Evolutionary conservation across 2,113 vertebrate genomes (phyloP), one percentile per base, ranked within the genome.

Genomic region (Leptobrachium leishanense): DNA sequence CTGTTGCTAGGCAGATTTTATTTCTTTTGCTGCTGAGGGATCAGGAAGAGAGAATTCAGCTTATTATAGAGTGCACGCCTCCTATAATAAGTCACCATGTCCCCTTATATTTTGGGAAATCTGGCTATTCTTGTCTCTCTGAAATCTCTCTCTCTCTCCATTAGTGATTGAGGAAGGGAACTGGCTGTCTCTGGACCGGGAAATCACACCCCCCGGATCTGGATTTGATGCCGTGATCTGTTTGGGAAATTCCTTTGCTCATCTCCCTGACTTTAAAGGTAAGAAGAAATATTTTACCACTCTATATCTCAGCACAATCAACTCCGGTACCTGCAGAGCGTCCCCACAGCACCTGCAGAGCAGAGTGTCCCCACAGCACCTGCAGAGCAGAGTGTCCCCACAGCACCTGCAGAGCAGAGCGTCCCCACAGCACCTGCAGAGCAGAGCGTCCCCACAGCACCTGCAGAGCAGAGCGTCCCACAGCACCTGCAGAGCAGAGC

Each of bases 221-320:
- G 96, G 96, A 11, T 99, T 97, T 62, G 98, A 99, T 10, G 98
- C 98, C 0, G 98, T 97, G 66, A 97, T 99, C 85, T 99, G 98
- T 88, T 92, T 99, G 0, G 97, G 98, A 41, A 99, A 99, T 88
- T 99, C 97, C 2, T 99, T 99, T 2, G 96, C 98, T 0, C 98
- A 99, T 82, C 88, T 99, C 83, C 97, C 97, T n/a, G 98, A 99
- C 76, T 94, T 97, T 86, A 99, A 95, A 96, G 98, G 98, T 98
- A 84, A 89, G 5, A 62, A 3, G 9, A 5, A 10, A 42, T 4
- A 42, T 10, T 43, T 13, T 15, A 5, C 7, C 6, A 2, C 44
- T 5, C 44, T 46, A 46, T 8, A 8, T 3, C 8, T 46, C 4
- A 5, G 46, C 46, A 59, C 55, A 59, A 46, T 46, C n/a, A n/a